Conservation (phyloP, 2,113 vertebrate species). For the Vireo altiloquus region DNA sequence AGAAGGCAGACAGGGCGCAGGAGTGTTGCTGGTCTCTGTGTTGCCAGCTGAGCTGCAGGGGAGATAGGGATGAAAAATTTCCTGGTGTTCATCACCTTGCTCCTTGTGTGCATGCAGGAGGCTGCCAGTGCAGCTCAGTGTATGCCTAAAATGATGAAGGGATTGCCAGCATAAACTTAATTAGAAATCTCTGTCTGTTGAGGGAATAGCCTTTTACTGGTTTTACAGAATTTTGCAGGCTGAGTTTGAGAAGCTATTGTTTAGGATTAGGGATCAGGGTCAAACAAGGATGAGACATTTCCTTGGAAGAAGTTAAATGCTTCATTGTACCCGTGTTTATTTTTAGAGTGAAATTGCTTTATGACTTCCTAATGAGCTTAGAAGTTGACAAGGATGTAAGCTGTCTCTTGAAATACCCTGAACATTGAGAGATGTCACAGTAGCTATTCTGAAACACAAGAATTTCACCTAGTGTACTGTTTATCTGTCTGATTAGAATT, state of each 20-base stretch:
- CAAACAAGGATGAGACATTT: neutral
- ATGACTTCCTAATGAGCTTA: neutral
- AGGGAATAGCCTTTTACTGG: neutral
- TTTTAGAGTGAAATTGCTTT: constrained; percentile 8
- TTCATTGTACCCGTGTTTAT: neutral
- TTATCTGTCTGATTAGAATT: neutral
- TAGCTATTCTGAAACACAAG: neutral
- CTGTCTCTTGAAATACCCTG: neutral
- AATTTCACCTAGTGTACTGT: neutral
- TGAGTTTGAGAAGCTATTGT: neutral
- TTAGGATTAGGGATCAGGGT: neutral
- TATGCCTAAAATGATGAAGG: neutral
- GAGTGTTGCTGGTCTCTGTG: neutral
- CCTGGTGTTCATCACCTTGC: neutral
- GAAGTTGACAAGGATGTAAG: neutral
- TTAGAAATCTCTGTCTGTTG: neutral
- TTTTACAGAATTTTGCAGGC: neutral
- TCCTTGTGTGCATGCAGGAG: rapidly evolving
- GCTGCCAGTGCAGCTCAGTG: neutral
- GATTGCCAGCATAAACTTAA: neutral
- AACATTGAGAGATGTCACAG: neutral
- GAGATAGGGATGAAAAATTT: neutral
- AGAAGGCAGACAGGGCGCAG: neutral
- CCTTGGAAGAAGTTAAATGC: neutral
- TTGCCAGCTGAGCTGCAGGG: neutral